Evolutionary conservation across 2,888 invertebrate genomes (phyloP), one percentile per base, ranked within the genome.

Genomic region (Myopa tessellatipennis): DNA sequence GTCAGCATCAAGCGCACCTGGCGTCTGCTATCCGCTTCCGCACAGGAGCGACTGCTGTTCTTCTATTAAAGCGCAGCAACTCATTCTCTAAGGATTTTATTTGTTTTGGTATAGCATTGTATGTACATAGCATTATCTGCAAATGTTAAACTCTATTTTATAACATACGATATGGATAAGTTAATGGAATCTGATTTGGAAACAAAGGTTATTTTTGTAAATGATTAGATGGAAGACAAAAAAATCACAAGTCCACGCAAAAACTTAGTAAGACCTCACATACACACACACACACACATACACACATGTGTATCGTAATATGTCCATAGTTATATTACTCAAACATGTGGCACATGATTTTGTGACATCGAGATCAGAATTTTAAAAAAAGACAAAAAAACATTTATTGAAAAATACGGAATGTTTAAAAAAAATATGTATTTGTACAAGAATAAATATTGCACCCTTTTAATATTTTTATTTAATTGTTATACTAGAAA

Each of bases 1-100:
- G 91, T 96, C 88, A 95, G 95, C 89, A 96, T 96, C 85, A 96
- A 96, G 86, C 92, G 95, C 77, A 95, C 96, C 80, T 96, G 96
- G 96, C 93, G 95, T 84, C 91, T 96, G 83, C 91, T 96, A 78
- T 95, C 95, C 3, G 94, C 95, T 80, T 95, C 94, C 79, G 95
- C 96, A 79, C 96, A 96, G 86, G 96, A 96, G 88, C 92, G 96
- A 87, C 91, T 96, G 85, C 91, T 96, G 83, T 95, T 96, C 92
- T 96, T 96, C 90, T 96, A 96, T 91, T 96, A 90, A 74, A 78
- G 69, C 50, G 68, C 63, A 34, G 63, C 63, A 63, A 26, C 8
- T 7, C 8, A 6, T 5, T 63, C 14, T 68, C 68, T 45, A 45
- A 38, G 45, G 26, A 26, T 26, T 26, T 26, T 36, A 71, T 71